A percentile compares a stretch with the other conserved stretches of the same genome.
phyloP scores from a whole-genome alignment of 1,140 invertebrate genomes.

The Streblospio benedicti region DNA sequence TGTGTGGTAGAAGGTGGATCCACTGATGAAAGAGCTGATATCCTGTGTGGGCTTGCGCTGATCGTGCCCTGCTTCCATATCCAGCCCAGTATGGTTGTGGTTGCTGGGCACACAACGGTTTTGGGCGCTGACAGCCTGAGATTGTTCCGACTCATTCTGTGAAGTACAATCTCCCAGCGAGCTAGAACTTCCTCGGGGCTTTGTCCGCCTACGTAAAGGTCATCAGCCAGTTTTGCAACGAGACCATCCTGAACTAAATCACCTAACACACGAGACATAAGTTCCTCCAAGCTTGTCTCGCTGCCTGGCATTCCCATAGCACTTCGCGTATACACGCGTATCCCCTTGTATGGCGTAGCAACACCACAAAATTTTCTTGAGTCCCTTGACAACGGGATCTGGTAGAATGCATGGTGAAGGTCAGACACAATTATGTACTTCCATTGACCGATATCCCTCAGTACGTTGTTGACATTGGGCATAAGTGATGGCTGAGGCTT shows the following conservation, averaged over 20 bases:
- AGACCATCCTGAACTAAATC: slow-evolving; percentile 5
- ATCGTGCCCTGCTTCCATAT: background rate
- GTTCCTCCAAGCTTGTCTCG: background rate
- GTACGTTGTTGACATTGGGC: slow-evolving; percentile 22
- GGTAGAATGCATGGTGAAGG: slow-evolving; percentile 14
- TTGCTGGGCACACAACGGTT: too few species aligned
- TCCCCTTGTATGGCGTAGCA: slow-evolving; percentile 14
- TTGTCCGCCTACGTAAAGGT: slow-evolving; percentile 9
- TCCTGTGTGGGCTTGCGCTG: background rate
- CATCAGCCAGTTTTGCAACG: slow-evolving; percentile 12
- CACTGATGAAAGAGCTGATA: background rate
- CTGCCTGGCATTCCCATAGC: slow-evolving; percentile 11
- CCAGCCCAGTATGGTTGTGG: too few species aligned
- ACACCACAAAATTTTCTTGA: slow-evolving; percentile 20
- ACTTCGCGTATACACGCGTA: slow-evolving; percentile 17
- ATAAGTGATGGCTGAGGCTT: slow-evolving; percentile 18
- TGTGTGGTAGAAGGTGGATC: background rate
- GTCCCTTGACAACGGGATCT: background rate
- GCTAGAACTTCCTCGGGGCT: background rate
- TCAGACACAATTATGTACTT: too few species aligned
- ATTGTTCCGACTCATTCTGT: background rate
- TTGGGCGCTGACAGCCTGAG: background rate
- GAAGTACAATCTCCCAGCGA: background rate
- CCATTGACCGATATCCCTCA: too few species aligned
- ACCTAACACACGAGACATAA: slow-evolving; percentile 15